Percentiles rank a stretch among this genome's conserved stretches.
These are phyloP conservation scores for Cyanistes caeruleus DNA, from an alignment of 2,113 vertebrate genomes.

Conservation along the genomic window DNA sequence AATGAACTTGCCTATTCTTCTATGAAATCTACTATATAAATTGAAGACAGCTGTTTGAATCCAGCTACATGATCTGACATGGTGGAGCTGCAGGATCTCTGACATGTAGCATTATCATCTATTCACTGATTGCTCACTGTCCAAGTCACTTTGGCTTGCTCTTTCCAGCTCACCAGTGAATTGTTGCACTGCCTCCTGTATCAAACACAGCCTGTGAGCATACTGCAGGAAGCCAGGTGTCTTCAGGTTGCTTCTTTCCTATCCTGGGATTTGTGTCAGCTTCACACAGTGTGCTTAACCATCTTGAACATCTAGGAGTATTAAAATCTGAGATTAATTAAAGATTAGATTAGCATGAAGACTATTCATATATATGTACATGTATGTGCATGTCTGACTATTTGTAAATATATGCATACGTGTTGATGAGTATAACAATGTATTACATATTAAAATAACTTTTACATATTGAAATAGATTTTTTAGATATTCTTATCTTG, in stretches of 20 bases:
- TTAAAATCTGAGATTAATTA: conserved; percentile 44
- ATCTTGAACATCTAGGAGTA: neutral
- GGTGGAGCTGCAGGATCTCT: neutral
- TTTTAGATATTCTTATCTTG: conserved; percentile 27
- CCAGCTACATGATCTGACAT: neutral
- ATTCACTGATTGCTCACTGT: neutral
- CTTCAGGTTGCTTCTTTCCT: conserved; percentile 48
- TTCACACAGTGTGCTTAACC: neutral
- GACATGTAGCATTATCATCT: neutral
- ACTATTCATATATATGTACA: conserved; percentile 20
- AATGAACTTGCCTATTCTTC: neutral
- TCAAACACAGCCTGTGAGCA: neutral
- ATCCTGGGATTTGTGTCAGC: neutral
- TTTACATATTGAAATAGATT: neutral
- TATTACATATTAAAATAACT: conserved; percentile 18
- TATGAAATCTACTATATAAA: neutral
- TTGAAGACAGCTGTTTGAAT: neutral
- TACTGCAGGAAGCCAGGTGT: neutral
- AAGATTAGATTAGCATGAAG: conserved; percentile 32
- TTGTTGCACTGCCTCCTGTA: neutral
- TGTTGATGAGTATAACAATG: neutral
- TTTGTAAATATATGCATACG: neutral
- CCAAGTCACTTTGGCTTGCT: neutral
- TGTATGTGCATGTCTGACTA: neutral
- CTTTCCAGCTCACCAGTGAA: neutral